Percentiles rank a stretch among this genome's conserved stretches.
These are phyloP conservation scores for Hyles euphorbiae DNA, from an alignment of 1,140 invertebrate genomes.

Conservation along the genomic window DNA sequence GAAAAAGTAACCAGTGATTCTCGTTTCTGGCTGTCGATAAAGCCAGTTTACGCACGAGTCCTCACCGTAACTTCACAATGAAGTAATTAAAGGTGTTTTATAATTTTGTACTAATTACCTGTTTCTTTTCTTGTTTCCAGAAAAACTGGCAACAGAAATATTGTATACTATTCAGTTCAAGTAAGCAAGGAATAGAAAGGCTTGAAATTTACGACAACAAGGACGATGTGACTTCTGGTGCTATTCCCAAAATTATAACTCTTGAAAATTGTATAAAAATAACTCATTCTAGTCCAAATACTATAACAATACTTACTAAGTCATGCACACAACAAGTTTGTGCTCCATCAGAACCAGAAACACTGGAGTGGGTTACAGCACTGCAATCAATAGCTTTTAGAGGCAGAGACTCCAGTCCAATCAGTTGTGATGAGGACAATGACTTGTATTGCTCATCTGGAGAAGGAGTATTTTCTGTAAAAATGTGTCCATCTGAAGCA, in stretches of 20 bases:
- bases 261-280: conserved; percentile 92
- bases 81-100: not conserved
- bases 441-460: conserved; percentile 89
- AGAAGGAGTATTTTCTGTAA: conserved; percentile 87
- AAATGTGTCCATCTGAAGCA: conserved; percentile 85
- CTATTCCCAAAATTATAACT: conserved; percentile 84
- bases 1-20: conserved; percentile 6
- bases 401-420: conserved; percentile 78
- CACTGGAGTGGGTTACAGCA: conserved; percentile 84
- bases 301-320: conserved; percentile 83
- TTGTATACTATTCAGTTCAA: conserved; percentile 85
- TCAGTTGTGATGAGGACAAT: conserved; percentile 88
- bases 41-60: not conserved
- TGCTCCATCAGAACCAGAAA: conserved; percentile 82
- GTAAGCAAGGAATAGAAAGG: conserved; percentile 88
- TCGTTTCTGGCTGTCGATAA: conserved; percentile 2
- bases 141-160: conserved; percentile 88
- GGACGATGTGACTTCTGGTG: conserved; percentile 80
- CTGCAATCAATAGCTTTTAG: conserved; percentile 90
- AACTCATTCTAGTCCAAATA: conserved; percentile 78
- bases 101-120: not conserved
- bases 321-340: conserved; percentile 82
- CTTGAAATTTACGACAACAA: conserved; percentile 89
- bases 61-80: no score
- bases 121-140: conserved; percentile 69